phyloP scores from a whole-genome alignment of 1,140 invertebrate genomes.

The Drosophila pachea region DNA sequence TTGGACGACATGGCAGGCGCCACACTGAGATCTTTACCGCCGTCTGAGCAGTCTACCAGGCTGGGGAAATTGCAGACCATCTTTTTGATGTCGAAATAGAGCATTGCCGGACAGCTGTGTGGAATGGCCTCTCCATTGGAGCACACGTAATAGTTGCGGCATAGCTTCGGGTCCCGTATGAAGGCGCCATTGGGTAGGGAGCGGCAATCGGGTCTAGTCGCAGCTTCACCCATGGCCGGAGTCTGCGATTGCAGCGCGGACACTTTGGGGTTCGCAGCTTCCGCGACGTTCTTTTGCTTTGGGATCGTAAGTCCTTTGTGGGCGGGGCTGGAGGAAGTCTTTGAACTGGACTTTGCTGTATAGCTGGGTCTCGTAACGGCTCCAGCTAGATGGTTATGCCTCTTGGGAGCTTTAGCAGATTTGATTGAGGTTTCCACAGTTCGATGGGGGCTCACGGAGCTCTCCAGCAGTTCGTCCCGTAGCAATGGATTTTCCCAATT shows the following conservation, averaged over 20 bases:
- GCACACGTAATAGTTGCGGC: slow-evolving; percentile 50
- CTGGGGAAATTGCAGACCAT: slow-evolving; percentile 54
- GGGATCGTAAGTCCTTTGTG: no score
- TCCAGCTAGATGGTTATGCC: background rate
- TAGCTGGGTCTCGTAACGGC: no score
- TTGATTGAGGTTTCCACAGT: no score
- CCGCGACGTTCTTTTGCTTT: background rate
- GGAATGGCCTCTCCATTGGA: slow-evolving; percentile 32
- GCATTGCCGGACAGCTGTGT: slow-evolving; percentile 35
- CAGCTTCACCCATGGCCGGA: no score
- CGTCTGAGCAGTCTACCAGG: slow-evolving; percentile 44
- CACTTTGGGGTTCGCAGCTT: no score
- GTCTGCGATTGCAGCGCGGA: no score
- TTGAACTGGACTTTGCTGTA: no score
- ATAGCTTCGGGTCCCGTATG: slow-evolving; percentile 30
- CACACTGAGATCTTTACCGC: background rate
- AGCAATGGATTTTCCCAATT: background rate
- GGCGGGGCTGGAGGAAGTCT: no score
- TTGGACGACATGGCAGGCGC: background rate
- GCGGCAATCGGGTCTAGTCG: slow-evolving; percentile 5
- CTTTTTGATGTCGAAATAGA: slow-evolving; percentile 50
- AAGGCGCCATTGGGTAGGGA: slow-evolving; percentile 40
- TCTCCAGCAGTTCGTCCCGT: background rate
- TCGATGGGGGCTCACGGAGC: background rate
- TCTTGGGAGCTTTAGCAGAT: no score